Evolutionary conservation across 2,888 invertebrate genomes (phyloP).

Genomic region (Acleris literana): DNA sequence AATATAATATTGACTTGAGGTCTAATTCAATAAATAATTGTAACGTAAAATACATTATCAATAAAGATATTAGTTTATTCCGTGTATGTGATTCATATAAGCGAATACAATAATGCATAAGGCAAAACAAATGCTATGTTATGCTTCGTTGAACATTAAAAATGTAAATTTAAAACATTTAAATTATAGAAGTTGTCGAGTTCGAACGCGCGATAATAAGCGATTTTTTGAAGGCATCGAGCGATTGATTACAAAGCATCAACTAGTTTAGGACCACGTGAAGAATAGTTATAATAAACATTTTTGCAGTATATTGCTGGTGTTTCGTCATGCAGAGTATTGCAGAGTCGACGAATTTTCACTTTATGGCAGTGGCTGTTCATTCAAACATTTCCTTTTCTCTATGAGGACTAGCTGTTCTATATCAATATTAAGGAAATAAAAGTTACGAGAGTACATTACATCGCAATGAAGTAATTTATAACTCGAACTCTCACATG

Average conservation of each 20-base stretch:
- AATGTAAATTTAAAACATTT: constrained; percentile 18
- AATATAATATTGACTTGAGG: neutral
- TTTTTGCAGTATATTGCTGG: constrained; percentile 18
- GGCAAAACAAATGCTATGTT: constrained; percentile 16
- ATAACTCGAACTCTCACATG: constrained; percentile 70
- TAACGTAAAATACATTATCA: constrained; percentile 15
- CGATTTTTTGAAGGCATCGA: constrained; percentile 15
- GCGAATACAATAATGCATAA: constrained; percentile 21
- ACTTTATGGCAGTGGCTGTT: constrained; percentile 34
- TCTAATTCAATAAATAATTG: constrained; percentile 25
- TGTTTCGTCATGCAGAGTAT: no score
- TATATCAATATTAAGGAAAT: constrained; percentile 59
- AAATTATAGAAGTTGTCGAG: constrained; percentile 19
- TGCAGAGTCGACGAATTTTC: constrained; percentile 26
- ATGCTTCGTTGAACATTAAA: constrained; percentile 10
- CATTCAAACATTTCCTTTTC: constrained; percentile 40
- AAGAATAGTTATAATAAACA: constrained; percentile 15
- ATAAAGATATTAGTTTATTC: neutral
- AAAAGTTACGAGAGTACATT: constrained; percentile 55
- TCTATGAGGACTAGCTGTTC: constrained; percentile 70
- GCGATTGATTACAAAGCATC: constrained; percentile 20
- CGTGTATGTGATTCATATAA: constrained; percentile 3
- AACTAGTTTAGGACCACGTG: constrained; percentile 20
- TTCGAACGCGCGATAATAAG: constrained; percentile 22
- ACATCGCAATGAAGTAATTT: constrained; percentile 64